Evolutionary conservation across 2,113 vertebrate species (phyloP), one percentile per base, ranked within the genome.

Genomic region (Tetrax tetrax): DNA sequence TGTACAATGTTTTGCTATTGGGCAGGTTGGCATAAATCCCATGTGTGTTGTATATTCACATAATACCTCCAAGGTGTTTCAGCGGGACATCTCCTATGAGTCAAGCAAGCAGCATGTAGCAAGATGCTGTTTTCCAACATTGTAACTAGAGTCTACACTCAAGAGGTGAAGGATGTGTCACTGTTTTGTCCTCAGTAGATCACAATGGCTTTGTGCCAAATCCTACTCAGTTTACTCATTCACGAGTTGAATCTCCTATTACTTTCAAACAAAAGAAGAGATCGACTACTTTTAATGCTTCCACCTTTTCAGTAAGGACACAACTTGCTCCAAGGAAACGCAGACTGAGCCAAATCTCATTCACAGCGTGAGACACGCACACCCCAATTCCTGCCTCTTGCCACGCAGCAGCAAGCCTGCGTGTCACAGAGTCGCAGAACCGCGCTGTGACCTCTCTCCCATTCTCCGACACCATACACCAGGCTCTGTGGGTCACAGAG

Each of bases 351-450:
- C 16, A 78, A 54, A 81, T 59, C 27, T 75, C 60, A 77, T 17
- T 31, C 64, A n/a, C 51, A 24, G n/a, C 3, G 17, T 1, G 22
- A 83, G 63, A 77, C 2, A 1, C 1, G 1, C 29, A 21, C 10
- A 76, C 14, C 35, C 27, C 51, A 66, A 0, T 24, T 79, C 50
- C 71, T 11, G 12, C 27, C 68, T 63, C 64, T 47, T 1, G 3
- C 10, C 20, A 41, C 0, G 2, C 37, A 89, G 66, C 83, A 90
- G 41, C 37, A 84, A 90, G 54, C 19, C 68, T 57, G 29, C 27
- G 7, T 3, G 25, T 47, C 57, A 81, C 51, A 28, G 24, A 38
- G 14, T 10, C 3, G 3, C 47, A 75, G 24, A 5, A 20, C 33
- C 20, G 13, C 1, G 0, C 14, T 9, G 43, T 17, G 14, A 45